A percentile compares a stretch with the other conserved stretches of the same genome.
Conservation (phyloP, 2,113 vertebrate genomes). For the Alethe castanea region DNA sequence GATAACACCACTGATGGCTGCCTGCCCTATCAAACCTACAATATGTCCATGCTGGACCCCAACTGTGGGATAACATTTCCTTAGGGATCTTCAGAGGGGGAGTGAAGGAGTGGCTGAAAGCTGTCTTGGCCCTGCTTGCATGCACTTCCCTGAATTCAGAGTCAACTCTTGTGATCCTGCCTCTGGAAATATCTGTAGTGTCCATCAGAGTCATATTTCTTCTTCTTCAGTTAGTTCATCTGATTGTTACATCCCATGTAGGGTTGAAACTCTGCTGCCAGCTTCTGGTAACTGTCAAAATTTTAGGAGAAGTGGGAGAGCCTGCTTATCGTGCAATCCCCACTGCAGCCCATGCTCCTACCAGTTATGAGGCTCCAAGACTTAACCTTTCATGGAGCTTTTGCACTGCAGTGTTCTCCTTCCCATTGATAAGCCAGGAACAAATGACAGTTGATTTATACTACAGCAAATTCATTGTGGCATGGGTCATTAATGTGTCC, state of each 20-base stretch:
- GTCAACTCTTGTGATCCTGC: background rate
- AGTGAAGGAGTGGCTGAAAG: background rate
- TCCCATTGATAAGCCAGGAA: background rate
- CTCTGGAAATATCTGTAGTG: background rate
- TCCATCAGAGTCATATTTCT: background rate
- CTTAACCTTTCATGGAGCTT: background rate
- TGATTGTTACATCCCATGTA: background rate
- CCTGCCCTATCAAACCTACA: slow-evolving; percentile 5
- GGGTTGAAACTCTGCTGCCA: background rate
- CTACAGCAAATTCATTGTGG: background rate
- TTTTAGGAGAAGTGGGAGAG: background rate
- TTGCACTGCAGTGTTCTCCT: background rate
- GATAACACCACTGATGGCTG: slow-evolving; percentile 31
- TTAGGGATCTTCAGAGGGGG: background rate
- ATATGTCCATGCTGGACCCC: background rate
- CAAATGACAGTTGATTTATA: background rate
- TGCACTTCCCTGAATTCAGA: background rate
- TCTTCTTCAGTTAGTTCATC: background rate
- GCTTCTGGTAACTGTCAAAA: background rate
- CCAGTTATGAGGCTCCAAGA: background rate
- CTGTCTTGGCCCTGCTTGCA: background rate
- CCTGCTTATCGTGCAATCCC: background rate
- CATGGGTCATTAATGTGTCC: background rate
- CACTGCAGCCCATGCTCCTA: background rate
- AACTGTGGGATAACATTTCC: background rate